Evolutionary conservation across 92 coral and sea anemone genomes (phyloP).

Genomic region (Zoanthus gigantus): DNA sequence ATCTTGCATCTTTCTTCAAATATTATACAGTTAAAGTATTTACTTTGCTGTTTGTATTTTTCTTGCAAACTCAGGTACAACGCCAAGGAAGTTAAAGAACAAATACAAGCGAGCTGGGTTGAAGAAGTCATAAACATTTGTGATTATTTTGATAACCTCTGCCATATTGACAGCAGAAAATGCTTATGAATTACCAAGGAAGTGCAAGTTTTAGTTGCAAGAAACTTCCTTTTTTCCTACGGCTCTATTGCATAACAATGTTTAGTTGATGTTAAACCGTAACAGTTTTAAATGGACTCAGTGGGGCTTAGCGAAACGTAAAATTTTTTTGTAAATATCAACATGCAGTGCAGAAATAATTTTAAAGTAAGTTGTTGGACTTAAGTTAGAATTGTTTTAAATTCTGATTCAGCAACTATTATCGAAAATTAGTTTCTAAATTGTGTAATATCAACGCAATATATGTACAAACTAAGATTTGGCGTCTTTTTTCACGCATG

Average conservation of each 20-base stretch:
- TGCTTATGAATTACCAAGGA: neutral
- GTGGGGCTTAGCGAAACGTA: neutral
- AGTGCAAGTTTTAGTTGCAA: neutral
- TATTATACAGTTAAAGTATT: neutral
- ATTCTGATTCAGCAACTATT: neutral
- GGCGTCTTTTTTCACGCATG: conserved; percentile 85
- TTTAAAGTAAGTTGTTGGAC: neutral
- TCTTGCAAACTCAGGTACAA: conserved; percentile 2
- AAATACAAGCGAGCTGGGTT: neutral
- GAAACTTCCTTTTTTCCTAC: neutral
- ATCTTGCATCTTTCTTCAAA: neutral
- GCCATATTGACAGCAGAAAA: neutral
- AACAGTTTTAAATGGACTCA: conserved; percentile 2
- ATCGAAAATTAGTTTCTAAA: neutral
- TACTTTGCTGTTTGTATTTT: neutral
- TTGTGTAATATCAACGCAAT: neutral
- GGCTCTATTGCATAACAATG: neutral
- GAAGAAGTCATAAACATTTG: conserved; percentile 9
- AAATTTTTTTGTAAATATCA: neutral
- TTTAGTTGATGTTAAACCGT: neutral
- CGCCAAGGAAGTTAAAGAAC: conserved; percentile 22
- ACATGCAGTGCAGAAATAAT: neutral
- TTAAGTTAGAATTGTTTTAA: neutral
- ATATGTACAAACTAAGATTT: conserved; percentile 6
- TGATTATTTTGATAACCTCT: neutral